Percentiles rank a stretch among this genome's conserved stretches.
These are phyloP conservation scores for Pleuronectes platessa DNA, from an alignment of 2,113 vertebrate genomes.

Conservation along the genomic window DNA sequence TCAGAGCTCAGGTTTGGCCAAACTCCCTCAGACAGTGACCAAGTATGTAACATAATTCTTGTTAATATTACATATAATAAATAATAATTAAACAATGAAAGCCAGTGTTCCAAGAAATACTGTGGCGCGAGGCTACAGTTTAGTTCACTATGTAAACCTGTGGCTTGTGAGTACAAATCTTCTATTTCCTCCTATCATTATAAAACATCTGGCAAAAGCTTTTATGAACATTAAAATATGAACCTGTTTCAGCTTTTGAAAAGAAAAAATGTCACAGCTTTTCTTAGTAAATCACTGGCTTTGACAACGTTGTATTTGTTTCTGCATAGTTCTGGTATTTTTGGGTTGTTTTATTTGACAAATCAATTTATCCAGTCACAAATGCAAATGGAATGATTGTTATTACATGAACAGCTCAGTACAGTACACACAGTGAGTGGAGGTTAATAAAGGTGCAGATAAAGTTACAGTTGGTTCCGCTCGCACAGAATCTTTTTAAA, in stretches of 20 bases:
- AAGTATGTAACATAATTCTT: no score
- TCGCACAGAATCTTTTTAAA: slow-evolving; percentile 41
- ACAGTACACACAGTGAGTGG: slow-evolving; percentile 40
- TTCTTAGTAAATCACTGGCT: background rate
- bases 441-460: slow-evolving; percentile 54
- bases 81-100: no score
- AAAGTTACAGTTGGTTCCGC: slow-evolving; percentile 49
- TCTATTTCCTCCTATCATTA: no score
- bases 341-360: background rate
- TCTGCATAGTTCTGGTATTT: background rate
- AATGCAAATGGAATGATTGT: background rate
- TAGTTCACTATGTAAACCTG: no score
- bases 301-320: background rate
- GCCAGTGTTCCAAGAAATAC: no score
- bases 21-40: no score
- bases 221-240: rapidly evolving
- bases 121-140: no score
- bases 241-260: background rate
- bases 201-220: background rate
- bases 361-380: background rate
- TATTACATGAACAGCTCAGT: slow-evolving; percentile 40
- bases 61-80: no score
- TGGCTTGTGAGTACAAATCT: no score
- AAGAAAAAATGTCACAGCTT: background rate
- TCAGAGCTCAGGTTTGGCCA: no score